Evolutionary conservation across 2,888 invertebrate genomes (phyloP), one percentile per base, ranked within the genome.

Genomic region (Chelonus formosanus): DNA sequence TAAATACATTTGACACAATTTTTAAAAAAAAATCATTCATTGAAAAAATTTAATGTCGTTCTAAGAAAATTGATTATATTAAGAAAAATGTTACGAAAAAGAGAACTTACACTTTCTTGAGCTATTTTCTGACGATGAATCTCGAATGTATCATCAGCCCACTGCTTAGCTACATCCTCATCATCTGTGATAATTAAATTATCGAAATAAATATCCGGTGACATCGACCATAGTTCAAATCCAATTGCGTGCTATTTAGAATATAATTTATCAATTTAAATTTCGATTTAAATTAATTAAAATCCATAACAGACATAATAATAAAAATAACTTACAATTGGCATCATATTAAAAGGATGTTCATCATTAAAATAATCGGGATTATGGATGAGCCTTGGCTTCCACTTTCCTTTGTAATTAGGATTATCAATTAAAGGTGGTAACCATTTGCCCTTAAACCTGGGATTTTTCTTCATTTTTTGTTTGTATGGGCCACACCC

Each of bases 181-280:
- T 94, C 92, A 82, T 98, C 96, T 0, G 97, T 93, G 67, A 99
- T 88, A 68, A 99, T 87, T 63, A 99, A 87, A 86, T 98, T 98
- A 86, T 99, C 99, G 86, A 99, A 99, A 66, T 96, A 86, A 75
- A 99, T 94, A 77, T 91, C 89, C 69, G 94, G 92, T 0, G 96
- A 95, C 96, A 99, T 98, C 4, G 98, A 97, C 99, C 99, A 99
- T 71, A 99, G 86, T 85, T 99, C 99, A 83, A 99, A 91, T 20
- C 98, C 99, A 63, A 99, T 87, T 31, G 98, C 97, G 80, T 89
- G 88, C 97, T 97, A 80, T 31, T 3, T 44, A 10, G 40, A 10
- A 40, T 5, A 40, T 3, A 40, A 5, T 40, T 40, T 40, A 6
- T 20, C 20, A 20, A 20, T 40, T 40, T 40, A 6, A 40, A 5